These are phyloP conservation scores for Lordiphosa mommai DNA, from an alignment of 1,140 invertebrate species.

Conservation along the genomic window DNA sequence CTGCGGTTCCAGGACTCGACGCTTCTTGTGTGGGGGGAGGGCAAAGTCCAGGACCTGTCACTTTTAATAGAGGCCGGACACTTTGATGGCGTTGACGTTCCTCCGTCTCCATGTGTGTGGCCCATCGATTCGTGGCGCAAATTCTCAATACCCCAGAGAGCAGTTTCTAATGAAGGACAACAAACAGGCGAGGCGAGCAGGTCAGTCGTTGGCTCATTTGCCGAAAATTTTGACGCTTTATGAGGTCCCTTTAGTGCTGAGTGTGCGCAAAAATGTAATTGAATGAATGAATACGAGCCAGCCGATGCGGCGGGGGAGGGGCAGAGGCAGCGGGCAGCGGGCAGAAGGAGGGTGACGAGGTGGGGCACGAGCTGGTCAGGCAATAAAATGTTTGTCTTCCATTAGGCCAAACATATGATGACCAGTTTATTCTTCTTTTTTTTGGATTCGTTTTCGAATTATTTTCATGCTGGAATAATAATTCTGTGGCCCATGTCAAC, in stretches of 20 bases:
- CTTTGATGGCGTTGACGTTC: constrained; percentile 63
- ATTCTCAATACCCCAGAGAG: constrained; percentile 55
- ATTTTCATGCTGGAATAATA: constrained; percentile 6
- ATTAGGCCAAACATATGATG: constrained; percentile 58
- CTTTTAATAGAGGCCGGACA: constrained; percentile 65
- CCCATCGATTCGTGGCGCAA: constrained; percentile 49
- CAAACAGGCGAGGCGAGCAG: constrained; percentile 11
- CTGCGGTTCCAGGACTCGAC: constrained; percentile 31
- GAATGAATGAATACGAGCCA: constrained; percentile 48
- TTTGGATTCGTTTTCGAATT: constrained; percentile 1
- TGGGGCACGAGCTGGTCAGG: constrained; percentile 29
- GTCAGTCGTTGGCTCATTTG: constrained; percentile 54
- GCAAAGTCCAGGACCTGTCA: constrained; percentile 39
- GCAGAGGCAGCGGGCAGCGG: background rate
- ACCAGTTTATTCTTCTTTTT: constrained; percentile 3
- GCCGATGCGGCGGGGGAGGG: background rate
- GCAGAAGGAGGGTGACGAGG: background rate
- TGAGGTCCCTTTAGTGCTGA: constrained; percentile 77
- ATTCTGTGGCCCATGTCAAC: constrained; percentile 22
- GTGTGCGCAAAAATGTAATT: constrained; percentile 77
- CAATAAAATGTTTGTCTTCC: constrained; percentile 75
- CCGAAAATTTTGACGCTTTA: constrained; percentile 73
- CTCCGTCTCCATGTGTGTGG: constrained; percentile 35
- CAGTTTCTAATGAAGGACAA: constrained; percentile 70
- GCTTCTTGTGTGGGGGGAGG: constrained; percentile 1